Evolutionary conservation across 2,113 vertebrate species (phyloP).

Genomic region (Crotalus helleri): DNA sequence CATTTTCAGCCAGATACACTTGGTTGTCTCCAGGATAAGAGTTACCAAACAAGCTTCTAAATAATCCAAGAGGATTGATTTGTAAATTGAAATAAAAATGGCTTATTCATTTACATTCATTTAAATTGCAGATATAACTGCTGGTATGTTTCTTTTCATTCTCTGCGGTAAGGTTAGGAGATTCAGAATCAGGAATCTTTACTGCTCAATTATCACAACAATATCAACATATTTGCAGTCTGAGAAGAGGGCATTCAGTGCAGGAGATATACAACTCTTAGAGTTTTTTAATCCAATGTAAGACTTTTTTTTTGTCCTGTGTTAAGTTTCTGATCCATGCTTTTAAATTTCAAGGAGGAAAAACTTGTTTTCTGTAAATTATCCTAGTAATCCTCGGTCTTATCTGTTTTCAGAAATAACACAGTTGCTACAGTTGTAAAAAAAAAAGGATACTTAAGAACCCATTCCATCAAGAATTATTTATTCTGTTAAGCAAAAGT

Average conservation of each 20-base stretch:
- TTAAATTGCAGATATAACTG: background rate
- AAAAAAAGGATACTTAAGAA: background rate
- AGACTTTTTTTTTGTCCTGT: background rate
- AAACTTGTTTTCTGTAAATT: background rate
- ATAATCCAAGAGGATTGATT: background rate
- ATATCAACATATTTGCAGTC: background rate
- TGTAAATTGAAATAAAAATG: background rate
- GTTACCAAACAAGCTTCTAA: background rate
- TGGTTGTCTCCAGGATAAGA: background rate
- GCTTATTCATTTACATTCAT: background rate
- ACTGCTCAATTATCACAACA: background rate
- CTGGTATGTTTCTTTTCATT: background rate
- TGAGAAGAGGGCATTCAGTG: background rate
- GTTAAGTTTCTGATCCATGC: background rate
- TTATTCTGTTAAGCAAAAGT: background rate
- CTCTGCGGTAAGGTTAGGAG: background rate
- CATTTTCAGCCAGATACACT: background rate
- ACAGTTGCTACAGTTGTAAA: background rate
- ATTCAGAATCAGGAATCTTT: background rate
- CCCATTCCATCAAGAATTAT: background rate
- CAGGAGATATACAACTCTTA: background rate
- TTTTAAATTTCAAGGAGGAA: background rate
- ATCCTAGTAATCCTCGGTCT: background rate
- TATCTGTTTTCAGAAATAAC: background rate
- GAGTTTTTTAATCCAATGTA: background rate